Percentiles rank a stretch among this genome's conserved stretches.
Conservation (phyloP, 2,797 vertebrate genomes). For the Ptychadena robeensis region DNA sequence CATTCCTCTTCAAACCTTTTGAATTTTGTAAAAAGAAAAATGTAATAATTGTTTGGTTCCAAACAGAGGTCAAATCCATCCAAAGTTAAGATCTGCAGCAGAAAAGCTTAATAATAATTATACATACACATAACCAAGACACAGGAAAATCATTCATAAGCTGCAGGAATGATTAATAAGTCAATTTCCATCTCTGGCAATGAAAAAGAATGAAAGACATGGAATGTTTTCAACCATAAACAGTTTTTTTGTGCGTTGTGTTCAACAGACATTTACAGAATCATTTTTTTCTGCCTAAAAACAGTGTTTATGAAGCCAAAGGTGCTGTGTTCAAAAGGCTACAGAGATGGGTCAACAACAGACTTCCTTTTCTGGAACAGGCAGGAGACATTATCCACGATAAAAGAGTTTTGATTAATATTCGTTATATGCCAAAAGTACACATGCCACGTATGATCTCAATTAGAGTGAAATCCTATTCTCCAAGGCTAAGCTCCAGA, state of each 20-base stretch:
- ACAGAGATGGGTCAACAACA: slow-evolving; percentile 73
- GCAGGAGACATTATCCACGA: slow-evolving; percentile 81
- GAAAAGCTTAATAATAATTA: slow-evolving; percentile 38
- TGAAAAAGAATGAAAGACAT: slow-evolving; percentile 14
- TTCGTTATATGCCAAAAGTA: slow-evolving; percentile 81
- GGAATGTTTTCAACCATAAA: slow-evolving; percentile 26
- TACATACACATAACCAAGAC: slow-evolving; percentile 24
- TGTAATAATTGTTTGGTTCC: background rate
- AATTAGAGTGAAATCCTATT: slow-evolving; percentile 88
- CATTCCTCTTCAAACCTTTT: background rate
- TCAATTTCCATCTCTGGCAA: slow-evolving; percentile 21
- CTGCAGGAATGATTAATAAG: slow-evolving; percentile 19
- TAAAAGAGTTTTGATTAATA: slow-evolving; percentile 89
- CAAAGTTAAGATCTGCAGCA: slow-evolving; percentile 12
- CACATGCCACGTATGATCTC: slow-evolving; percentile 88
- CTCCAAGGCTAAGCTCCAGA: slow-evolving; percentile 79
- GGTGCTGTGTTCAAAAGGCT: slow-evolving; percentile 80
- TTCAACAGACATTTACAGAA: slow-evolving; percentile 8
- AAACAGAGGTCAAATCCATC: background rate
- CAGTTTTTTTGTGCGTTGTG: slow-evolving; percentile 9
- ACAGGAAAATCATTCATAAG: slow-evolving; percentile 31
- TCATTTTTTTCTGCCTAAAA: slow-evolving; percentile 1
- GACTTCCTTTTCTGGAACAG: slow-evolving; percentile 75
- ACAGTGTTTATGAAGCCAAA: slow-evolving; percentile 86
- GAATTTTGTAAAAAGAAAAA: background rate